These are phyloP conservation scores for Chorisops tibialis DNA, from an alignment of 2,888 invertebrate genomes.

Conservation along the genomic window DNA sequence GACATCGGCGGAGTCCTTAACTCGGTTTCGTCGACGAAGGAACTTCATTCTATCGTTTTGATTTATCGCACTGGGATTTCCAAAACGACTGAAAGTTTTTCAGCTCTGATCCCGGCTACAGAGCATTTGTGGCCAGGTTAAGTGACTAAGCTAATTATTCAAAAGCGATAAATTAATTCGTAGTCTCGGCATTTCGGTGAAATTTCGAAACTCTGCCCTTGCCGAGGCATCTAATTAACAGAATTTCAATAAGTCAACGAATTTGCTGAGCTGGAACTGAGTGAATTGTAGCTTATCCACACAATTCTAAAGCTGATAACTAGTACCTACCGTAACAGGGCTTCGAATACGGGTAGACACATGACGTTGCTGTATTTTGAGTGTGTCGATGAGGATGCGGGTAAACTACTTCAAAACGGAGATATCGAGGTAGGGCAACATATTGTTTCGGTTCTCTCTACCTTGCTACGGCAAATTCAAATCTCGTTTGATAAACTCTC, in stretches of 20 bases:
- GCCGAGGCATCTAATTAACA: slow-evolving; percentile 15
- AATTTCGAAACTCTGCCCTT: not conserved
- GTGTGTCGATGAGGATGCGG: no score
- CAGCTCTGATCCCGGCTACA: no score
- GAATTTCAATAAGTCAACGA: not conserved
- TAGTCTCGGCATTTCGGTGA: not conserved
- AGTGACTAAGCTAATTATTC: not conserved
- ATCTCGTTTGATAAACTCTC: no score
- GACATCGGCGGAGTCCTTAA: not conserved
- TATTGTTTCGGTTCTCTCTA: no score
- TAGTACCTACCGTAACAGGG: no score
- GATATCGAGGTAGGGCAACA: no score
- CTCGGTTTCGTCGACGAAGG: slow-evolving; percentile 1
- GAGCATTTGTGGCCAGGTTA: not conserved
- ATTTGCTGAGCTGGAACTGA: slow-evolving; percentile 1
- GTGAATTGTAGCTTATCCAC: no score
- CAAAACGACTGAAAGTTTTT: not conserved
- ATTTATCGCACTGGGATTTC: not conserved
- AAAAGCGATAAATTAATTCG: not conserved
- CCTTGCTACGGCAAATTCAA: no score
- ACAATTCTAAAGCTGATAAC: no score
- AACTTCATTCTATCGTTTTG: not conserved
- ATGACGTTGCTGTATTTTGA: no score
- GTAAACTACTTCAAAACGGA: no score
- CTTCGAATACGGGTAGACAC: no score